phyloP scores from a whole-genome alignment of 2,113 vertebrate species.

The Colius striatus region DNA sequence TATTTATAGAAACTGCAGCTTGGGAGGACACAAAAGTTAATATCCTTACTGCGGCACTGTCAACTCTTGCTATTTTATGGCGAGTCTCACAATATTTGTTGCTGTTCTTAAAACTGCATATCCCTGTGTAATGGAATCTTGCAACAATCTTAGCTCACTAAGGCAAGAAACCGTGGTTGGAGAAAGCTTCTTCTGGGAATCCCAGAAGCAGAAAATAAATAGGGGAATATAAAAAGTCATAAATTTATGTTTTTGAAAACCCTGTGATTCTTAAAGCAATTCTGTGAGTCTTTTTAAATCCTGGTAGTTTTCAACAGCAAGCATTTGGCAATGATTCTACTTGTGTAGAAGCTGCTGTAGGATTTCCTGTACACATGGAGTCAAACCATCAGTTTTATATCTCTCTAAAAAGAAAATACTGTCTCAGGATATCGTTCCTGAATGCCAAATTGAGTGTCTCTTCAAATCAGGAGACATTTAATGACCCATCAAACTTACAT shows the following conservation, averaged over 20 bases:
- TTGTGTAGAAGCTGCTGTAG: background rate
- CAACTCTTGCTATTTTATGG: constrained; percentile 23
- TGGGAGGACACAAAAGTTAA: constrained; percentile 23
- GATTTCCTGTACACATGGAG: background rate
- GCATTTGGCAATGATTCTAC: background rate
- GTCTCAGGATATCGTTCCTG: background rate
- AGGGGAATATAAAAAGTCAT: background rate
- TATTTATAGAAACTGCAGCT: constrained; percentile 58
- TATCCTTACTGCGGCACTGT: background rate
- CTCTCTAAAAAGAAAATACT: background rate
- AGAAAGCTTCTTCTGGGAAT: background rate
- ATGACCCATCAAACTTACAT: background rate
- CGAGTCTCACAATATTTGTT: constrained; percentile 3
- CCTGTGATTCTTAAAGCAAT: background rate
- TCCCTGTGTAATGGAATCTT: constrained; percentile 24
- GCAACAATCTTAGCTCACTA: background rate
- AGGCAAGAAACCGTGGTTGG: background rate
- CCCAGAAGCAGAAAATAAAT: constrained; percentile 6
- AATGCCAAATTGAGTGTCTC: background rate
- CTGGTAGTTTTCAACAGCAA: background rate
- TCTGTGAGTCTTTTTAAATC: background rate
- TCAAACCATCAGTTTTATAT: background rate
- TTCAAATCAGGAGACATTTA: background rate
- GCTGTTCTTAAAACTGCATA: constrained; percentile 3
- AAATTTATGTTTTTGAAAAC: background rate